A percentile compares a stretch with the other conserved stretches of the same genome.
These are phyloP conservation scores for Platycheirus rosarum DNA, from an alignment of 2,888 invertebrate species.

Conservation along the genomic window DNA sequence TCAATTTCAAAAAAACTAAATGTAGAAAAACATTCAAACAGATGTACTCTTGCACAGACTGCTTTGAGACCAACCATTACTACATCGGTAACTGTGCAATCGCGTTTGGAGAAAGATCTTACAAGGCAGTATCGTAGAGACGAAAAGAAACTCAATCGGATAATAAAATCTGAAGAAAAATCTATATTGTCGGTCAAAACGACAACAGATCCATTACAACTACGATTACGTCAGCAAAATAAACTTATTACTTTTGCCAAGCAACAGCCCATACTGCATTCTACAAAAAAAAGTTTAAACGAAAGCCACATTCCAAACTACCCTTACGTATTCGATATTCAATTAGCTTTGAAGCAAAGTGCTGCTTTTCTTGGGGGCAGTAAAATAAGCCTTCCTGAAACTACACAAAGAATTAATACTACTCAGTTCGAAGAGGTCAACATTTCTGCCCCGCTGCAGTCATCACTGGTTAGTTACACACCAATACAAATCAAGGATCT, in stretches of 20 bases:
- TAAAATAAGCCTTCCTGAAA: conserved; percentile 91
- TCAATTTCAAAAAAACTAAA: conserved; percentile 83
- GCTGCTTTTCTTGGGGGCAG: conserved; percentile 90
- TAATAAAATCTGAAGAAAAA: conserved; percentile 77
- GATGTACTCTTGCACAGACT: conserved; percentile 61
- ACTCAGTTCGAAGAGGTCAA: conserved; percentile 93
- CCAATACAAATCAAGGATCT: conserved; percentile 84
- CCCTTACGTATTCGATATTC: conserved; percentile 94
- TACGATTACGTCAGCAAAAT: conserved; percentile 80
- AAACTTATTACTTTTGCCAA: conserved; percentile 79
- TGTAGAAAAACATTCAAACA: conserved; percentile 77
- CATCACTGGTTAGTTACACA: conserved; percentile 86
- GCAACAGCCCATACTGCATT: conserved; percentile 79
- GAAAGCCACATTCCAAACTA: conserved; percentile 83
- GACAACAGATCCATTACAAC: conserved; percentile 82
- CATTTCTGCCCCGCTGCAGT: conserved; percentile 88
- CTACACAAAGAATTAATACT: conserved; percentile 88
- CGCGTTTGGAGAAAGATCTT: conserved; percentile 91
- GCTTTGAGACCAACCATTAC: conserved; percentile 86
- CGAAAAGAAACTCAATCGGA: conserved; percentile 88
- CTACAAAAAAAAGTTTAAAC: conserved; percentile 75
- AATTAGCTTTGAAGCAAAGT: conserved; percentile 86
- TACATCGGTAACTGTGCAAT: conserved; percentile 92
- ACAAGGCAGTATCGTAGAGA: conserved; percentile 91
- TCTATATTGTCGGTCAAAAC: conserved; percentile 82